Evolutionary conservation across 1,140 invertebrate genomes (phyloP), one percentile per base, ranked within the genome.

Genomic region (Calephelis virginiensis): DNA sequence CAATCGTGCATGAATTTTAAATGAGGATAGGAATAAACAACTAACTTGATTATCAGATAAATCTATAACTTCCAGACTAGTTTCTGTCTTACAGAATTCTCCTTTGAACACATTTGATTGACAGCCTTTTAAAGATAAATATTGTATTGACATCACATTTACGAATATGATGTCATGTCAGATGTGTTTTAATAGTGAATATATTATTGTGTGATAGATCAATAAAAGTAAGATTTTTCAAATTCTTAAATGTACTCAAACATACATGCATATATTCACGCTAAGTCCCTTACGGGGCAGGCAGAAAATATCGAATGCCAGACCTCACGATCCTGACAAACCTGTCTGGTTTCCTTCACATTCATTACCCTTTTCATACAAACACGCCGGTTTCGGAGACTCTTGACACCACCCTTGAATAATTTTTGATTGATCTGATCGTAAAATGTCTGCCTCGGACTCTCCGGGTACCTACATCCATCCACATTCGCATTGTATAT

Each of bases 21-120:
- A 97, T 6, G 96, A 96, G 0, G 96, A 95, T 5, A 95, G 95
- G 74, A 95, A 96, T 46, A 96, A 85, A 81, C 96, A 96, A 75
- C 93, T 94, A 40, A 97, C 87, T 71, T 95, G 93, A 89, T 97
- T 97, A 59, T 95, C 83, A 8, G 94, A 94, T 38, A 97, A 92
- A 78, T 96, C 94, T 37, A 97, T 85, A 63, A 94, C 91, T 90
- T 96, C 94, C 40, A 97, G 87, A 71, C 93, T 93, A 0, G 95
- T 95, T 37, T 93, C 93, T 5, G 94, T 94, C 61, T 94, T 94
- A 78, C 96, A 96, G 75, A 95, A 95, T 81, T 96, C 95, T 5
- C 95, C 95, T 90, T 95, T 96, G 75, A 97, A 96, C 1, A 94
- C 94, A 50, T 92, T 94, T 66, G 96, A 77, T 80, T 94, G 92